Conservation (phyloP, 2,888 invertebrate genomes). For the Fragum fragum region DNA sequence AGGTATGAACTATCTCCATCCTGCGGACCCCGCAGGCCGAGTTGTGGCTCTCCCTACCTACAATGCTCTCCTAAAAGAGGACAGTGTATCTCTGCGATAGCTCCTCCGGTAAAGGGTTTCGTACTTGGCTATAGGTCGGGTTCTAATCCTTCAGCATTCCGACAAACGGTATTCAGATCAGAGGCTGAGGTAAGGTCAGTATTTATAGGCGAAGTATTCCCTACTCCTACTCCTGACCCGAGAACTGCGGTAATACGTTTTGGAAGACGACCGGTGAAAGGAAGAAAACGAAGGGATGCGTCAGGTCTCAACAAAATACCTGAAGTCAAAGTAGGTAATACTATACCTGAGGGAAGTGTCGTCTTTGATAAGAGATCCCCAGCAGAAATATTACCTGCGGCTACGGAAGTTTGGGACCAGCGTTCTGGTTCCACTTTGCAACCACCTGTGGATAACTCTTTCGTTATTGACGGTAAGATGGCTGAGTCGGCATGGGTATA, state of each 20-base stretch:
- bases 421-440: neutral
- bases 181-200: neutral
- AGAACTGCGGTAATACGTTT: neutral
- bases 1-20: constrained; percentile 61
- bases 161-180: neutral
- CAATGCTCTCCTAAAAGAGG: constrained; percentile 44
- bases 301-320: neutral
- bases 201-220: neutral
- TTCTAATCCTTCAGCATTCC: neutral
- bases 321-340: neutral
- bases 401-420: neutral
- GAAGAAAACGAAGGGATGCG: neutral
- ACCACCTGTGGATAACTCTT: neutral
- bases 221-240: neutral
- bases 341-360: neutral
- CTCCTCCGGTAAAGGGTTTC: neutral
- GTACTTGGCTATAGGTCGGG: neutral
- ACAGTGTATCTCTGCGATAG: constrained; percentile 42
- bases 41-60: constrained; percentile 60
- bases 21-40: constrained; percentile 57
- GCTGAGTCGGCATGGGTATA: constrained; percentile 4
- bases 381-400: neutral
- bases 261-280: neutral
- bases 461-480: neutral
- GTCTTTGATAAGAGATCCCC: neutral